Conservation (phyloP, 2,113 vertebrate genomes). For the Chionis minor region DNA sequence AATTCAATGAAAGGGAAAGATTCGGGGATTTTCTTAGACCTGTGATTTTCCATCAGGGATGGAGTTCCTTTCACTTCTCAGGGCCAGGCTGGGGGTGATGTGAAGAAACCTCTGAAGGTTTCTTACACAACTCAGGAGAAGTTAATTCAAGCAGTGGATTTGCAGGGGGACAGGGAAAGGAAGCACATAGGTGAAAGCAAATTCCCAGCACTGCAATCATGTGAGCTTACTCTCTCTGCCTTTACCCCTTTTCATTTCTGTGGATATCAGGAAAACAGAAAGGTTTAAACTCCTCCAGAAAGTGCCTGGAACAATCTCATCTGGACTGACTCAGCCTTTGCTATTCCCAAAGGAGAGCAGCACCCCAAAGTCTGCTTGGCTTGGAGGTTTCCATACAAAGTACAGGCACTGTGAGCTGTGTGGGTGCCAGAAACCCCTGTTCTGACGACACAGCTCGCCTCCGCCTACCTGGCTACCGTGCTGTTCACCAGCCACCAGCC, state of each 20-base stretch:
- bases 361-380: not conserved
- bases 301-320: not conserved
- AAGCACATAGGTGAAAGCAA: not conserved
- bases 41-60: not conserved
- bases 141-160: not conserved
- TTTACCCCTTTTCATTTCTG: not conserved
- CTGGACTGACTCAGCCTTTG: not conserved
- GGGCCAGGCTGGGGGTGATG: not conserved
- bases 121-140: not conserved
- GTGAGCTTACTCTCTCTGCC: not conserved
- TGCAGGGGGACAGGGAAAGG: not conserved
- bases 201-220: not conserved
- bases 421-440: not conserved
- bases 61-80: not conserved
- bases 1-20: not conserved
- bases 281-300: not conserved
- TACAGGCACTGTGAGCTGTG: not conserved
- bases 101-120: not conserved
- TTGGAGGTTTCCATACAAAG: not conserved
- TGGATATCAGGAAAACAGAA: not conserved
- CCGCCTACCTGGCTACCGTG: not conserved
- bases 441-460: accelerated
- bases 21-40: not conserved
- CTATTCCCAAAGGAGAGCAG: not conserved
- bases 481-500: not conserved